These are phyloP conservation scores for Polyodon spathula DNA, from an alignment of 2,113 vertebrate species.

Conservation along the genomic window DNA sequence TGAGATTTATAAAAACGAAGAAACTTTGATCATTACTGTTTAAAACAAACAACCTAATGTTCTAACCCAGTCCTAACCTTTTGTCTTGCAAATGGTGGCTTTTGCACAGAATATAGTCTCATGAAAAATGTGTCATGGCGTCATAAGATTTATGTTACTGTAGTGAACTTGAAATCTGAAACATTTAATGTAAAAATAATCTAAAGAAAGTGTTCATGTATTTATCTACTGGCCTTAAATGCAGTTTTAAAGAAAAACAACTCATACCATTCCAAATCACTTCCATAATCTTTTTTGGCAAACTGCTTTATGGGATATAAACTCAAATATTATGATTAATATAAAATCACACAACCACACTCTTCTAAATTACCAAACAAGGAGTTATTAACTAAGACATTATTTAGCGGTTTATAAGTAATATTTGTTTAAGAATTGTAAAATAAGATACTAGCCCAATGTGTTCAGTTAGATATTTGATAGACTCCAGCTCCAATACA, in stretches of 20 bases:
- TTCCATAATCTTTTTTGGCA: conserved; percentile 10
- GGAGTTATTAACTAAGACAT: too few species aligned
- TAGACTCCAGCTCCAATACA: too few species aligned
- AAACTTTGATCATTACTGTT: too few species aligned
- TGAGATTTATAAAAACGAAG: too few species aligned
- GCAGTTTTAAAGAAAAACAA: conserved; percentile 17
- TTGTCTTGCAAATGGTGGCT: conserved; percentile 4
- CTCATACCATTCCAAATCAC: conserved; percentile 10
- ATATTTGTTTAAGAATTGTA: too few species aligned
- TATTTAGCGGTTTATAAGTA: too few species aligned
- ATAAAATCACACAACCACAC: too few species aligned
- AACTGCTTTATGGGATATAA: neutral
- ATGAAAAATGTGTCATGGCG: conserved; percentile 13
- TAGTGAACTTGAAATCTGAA: conserved; percentile 15
- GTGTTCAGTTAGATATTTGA: too few species aligned
- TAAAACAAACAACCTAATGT: too few species aligned
- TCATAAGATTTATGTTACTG: conserved; percentile 17
- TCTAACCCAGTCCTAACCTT: conserved; percentile 2
- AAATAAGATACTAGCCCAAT: too few species aligned
- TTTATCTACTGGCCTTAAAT: conserved; percentile 9
- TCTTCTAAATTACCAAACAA: too few species aligned
- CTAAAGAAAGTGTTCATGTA: conserved; percentile 13
- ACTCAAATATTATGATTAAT: too few species aligned
- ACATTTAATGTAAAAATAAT: conserved; percentile 20
- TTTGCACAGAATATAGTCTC: conserved; percentile 16